Evolutionary conservation across 2,797 vertebrate genomes (phyloP).

Genomic region (Poeciliopsis gracilis): DNA sequence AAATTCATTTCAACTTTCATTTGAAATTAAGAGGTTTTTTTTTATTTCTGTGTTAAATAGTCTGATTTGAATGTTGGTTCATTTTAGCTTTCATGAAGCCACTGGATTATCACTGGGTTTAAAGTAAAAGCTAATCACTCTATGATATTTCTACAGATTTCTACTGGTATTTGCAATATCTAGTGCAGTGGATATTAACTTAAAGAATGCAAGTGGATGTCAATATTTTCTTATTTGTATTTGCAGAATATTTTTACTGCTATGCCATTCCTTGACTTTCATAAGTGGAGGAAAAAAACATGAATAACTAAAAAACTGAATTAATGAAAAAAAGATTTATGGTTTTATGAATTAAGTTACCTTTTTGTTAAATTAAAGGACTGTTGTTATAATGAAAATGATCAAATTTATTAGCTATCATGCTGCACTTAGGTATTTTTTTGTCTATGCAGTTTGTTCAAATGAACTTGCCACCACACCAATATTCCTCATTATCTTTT

Average conservation of each 20-base stretch:
- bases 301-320: background rate
- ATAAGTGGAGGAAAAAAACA: background rate
- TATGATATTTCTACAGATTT: background rate
- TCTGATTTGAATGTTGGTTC: background rate
- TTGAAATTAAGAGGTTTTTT: background rate
- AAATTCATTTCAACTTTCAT: background rate
- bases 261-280: background rate
- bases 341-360: background rate
- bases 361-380: background rate
- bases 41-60: background rate
- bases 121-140: background rate
- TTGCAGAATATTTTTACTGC: background rate
- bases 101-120: background rate
- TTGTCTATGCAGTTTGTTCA: constrained; percentile 10
- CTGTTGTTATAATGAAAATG: constrained; percentile 12
- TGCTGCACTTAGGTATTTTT: constrained; percentile 22
- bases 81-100: background rate
- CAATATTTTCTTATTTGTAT: background rate
- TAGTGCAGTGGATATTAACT: background rate
- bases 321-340: background rate
- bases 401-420: constrained; percentile 7
- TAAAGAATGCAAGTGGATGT: background rate
- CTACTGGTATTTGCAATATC: background rate
- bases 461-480: constrained; percentile 39
- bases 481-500: constrained; percentile 34